These are phyloP conservation scores for Penelope pileata DNA, from an alignment of 2,113 vertebrate genomes.

Conservation along the genomic window DNA sequence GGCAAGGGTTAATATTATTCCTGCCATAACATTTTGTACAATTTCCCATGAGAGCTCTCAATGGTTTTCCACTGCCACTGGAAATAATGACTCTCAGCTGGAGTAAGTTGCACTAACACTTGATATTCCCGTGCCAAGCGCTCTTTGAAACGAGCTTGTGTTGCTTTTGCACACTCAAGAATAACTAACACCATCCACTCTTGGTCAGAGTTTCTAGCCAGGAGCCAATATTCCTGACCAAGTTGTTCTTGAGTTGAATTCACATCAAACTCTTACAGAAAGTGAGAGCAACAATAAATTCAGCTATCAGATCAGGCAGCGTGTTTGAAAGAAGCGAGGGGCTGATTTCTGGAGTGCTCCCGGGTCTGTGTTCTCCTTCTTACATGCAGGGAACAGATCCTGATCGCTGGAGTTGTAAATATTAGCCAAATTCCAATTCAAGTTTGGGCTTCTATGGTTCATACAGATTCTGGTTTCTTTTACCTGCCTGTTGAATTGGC, in stretches of 20 bases:
- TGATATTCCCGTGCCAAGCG: constrained; percentile 70
- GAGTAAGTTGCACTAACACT: constrained; percentile 68
- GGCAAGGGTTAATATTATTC: constrained; percentile 80
- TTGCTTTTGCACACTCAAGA: constrained; percentile 68
- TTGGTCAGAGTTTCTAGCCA: constrained; percentile 41
- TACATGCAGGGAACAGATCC: neutral
- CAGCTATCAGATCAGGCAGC: neutral
- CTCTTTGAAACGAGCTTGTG: constrained; percentile 27
- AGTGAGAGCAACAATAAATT: neutral
- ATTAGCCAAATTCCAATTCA: neutral
- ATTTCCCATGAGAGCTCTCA: constrained; percentile 72
- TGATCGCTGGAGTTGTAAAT: neutral
- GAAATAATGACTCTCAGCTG: constrained; percentile 80
- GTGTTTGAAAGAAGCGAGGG: neutral
- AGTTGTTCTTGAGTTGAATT: neutral
- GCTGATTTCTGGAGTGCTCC: neutral
- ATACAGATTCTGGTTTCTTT: neutral
- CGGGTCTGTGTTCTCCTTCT: neutral
- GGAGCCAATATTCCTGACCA: constrained; percentile 12
- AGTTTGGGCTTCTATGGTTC: neutral
- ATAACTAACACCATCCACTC: constrained; percentile 5
- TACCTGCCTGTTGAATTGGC: neutral
- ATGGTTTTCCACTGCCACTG: constrained; percentile 80
- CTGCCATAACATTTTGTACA: constrained; percentile 75
- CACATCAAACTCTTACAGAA: neutral